Conservation (phyloP, 1,140 invertebrate species). For the Neuroterus valhalla region DNA sequence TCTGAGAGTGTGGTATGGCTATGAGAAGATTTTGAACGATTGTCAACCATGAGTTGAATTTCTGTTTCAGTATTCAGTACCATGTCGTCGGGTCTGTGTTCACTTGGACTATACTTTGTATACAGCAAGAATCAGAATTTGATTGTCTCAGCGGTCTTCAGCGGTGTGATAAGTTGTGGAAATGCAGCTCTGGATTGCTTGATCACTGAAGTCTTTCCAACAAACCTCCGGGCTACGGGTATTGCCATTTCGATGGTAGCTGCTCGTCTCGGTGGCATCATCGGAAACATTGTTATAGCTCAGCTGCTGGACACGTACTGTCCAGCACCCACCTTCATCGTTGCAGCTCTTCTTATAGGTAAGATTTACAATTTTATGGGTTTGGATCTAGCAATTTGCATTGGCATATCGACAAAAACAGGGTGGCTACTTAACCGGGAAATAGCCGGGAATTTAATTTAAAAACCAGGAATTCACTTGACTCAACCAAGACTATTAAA, state of each 20-base stretch:
- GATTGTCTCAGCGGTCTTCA: slow-evolving; percentile 88
- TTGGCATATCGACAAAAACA: too few species aligned
- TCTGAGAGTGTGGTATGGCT: too few species aligned
- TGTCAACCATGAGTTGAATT: slow-evolving; percentile 40
- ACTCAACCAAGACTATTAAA: too few species aligned
- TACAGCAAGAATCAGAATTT: slow-evolving; percentile 88
- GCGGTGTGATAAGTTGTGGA: slow-evolving; percentile 90
- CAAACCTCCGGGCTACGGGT: slow-evolving; percentile 88
- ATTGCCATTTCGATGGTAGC: slow-evolving; percentile 92
- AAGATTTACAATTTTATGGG: slow-evolving; percentile 28
- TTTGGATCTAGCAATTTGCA: too few species aligned
- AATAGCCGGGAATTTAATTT: too few species aligned
- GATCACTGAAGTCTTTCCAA: slow-evolving; percentile 92
- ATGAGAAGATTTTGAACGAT: not conserved
- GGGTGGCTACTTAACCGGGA: too few species aligned
- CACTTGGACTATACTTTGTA: slow-evolving; percentile 89
- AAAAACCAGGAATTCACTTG: too few species aligned
- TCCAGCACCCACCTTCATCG: slow-evolving; percentile 89
- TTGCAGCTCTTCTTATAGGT: slow-evolving; percentile 85
- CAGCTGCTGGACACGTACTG: slow-evolving; percentile 87
- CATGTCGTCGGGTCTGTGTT: slow-evolving; percentile 88
- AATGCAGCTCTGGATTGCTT: slow-evolving; percentile 91
- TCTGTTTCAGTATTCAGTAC: slow-evolving; percentile 86
- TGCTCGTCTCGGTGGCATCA: slow-evolving; percentile 87
- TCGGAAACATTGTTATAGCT: slow-evolving; percentile 91